Evolutionary conservation across 2,113 vertebrate genomes (phyloP), one percentile per base, ranked within the genome.

Genomic region (Phoxinus phoxinus): DNA sequence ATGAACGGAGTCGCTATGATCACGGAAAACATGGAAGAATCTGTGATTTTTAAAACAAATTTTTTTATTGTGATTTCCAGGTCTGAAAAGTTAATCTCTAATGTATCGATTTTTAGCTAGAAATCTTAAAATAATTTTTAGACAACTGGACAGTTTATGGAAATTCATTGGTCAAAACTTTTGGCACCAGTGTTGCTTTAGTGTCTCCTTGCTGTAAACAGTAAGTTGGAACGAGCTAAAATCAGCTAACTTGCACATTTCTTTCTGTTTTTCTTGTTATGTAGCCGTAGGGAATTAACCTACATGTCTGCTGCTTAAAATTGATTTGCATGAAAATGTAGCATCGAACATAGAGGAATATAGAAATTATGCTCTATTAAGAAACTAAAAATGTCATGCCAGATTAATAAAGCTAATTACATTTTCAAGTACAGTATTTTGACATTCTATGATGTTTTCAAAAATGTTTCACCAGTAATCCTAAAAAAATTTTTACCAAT

Each of bases 291-390:
- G 19, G 74, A 77, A 35, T 78, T 59, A 21, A 78, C 75, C 75
- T 77, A 58, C 51, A 77, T 41, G 75, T 53, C 21, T 78, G 19
- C 53, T 37, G 75, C 75, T 78, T 58, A 58, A 53, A 78, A 78
- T 37, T 21, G 19, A 78, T 78, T 78, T 58, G 51, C 75, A 58
- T 78, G 48, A 13, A 17, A 23, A 37, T 37, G 21, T 53, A 58
- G 10, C 27, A 51, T 32, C 12, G 19, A 44, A 73, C 6, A 77
- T 35, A 56, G 7, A 69, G 6, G 51, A 35, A 35, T 2, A 23
- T 67, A 30, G 17, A 77, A 6, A 35, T 23, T 7, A 23, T 23
- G 10, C 27, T 12, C 8, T 35, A 35, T 76, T 76, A 76, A 53
- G 48, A 76, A 76, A 32, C 13, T 32, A 2, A 15, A 32, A 27